phyloP scores from a whole-genome alignment of 2,797 vertebrate species.

The Furcifer pardalis region DNA sequence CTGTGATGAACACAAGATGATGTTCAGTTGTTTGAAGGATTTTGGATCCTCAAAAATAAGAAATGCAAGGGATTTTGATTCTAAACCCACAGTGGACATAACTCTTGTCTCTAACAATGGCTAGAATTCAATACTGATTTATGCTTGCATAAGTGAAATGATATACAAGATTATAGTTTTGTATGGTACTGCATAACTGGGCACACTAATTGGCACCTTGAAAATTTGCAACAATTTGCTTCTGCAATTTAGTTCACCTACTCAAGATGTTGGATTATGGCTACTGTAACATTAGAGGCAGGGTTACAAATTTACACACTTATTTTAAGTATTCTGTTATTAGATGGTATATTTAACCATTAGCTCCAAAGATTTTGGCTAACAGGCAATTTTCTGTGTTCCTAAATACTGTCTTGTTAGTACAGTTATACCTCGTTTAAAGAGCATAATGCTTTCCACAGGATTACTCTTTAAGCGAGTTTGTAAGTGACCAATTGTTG shows the following conservation, averaged over 20 bases:
- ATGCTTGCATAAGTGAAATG: too few species aligned
- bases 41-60: too few species aligned
- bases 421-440: too few species aligned
- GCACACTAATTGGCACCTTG: too few species aligned
- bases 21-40: background rate
- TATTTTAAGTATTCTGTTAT: constrained; percentile 18
- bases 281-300: background rate
- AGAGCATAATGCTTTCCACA: too few species aligned
- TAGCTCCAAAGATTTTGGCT: constrained; percentile 33
- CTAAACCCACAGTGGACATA: background rate
- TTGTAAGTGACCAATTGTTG: too few species aligned
- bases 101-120: background rate
- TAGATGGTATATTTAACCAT: constrained; percentile 24
- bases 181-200: too few species aligned
- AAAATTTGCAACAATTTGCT: too few species aligned
- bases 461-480: too few species aligned
- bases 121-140: background rate
- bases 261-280: background rate
- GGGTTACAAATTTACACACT: background rate
- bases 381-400: constrained; percentile 25
- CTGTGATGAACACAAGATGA: background rate
- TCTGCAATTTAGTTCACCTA: too few species aligned
- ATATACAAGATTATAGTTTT: too few species aligned
- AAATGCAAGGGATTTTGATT: background rate
- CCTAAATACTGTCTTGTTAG: constrained; percentile 43